Evolutionary conservation across 1,140 invertebrate genomes (phyloP).

Genomic region (Drosophila rufa): DNA sequence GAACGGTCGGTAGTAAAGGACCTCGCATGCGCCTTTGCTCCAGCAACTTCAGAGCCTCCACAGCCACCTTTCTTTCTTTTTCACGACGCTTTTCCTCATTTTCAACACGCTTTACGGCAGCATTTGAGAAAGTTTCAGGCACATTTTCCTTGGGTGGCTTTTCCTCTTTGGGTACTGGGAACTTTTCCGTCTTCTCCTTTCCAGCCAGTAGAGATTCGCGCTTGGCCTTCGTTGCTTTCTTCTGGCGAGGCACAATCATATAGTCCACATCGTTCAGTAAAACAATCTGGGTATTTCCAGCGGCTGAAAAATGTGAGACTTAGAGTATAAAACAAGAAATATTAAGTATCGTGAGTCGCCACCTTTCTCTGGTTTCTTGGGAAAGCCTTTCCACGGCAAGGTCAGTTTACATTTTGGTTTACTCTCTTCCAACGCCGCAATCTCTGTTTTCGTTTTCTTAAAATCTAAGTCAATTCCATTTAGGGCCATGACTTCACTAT

Average conservation of each 20-base stretch:
- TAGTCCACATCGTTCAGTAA: slow-evolving; percentile 19
- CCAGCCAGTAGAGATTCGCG: background rate
- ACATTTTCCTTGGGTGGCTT: slow-evolving; percentile 3
- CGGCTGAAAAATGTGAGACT: background rate
- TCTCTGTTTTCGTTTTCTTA: background rate
- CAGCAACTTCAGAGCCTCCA: slow-evolving; percentile 59
- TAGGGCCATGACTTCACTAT: background rate
- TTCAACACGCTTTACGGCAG: background rate
- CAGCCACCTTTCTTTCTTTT: slow-evolving; percentile 56
- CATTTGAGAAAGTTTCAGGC: background rate
- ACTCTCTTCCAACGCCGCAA: background rate
- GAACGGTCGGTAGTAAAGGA: background rate
- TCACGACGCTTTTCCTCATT: slow-evolving; percentile 54
- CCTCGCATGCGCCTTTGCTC: slow-evolving; percentile 62
- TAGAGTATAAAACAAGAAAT: too few relatives aligned
- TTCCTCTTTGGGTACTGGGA: background rate
- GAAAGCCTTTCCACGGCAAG: slow-evolving; percentile 68
- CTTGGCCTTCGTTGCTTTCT: slow-evolving; percentile 9
- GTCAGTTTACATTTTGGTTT: slow-evolving; percentile 22
- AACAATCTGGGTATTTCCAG: slow-evolving; percentile 14
- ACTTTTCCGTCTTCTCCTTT: background rate
- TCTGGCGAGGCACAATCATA: slow-evolving; percentile 11
- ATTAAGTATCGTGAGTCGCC: background rate
- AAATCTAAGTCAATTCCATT: background rate
- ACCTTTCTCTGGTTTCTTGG: slow-evolving; percentile 24